Percentiles rank a stretch among this genome's conserved stretches.
These are phyloP conservation scores for Bufo bufo DNA, from an alignment of 2,113 vertebrate species.

Conservation along the genomic window DNA sequence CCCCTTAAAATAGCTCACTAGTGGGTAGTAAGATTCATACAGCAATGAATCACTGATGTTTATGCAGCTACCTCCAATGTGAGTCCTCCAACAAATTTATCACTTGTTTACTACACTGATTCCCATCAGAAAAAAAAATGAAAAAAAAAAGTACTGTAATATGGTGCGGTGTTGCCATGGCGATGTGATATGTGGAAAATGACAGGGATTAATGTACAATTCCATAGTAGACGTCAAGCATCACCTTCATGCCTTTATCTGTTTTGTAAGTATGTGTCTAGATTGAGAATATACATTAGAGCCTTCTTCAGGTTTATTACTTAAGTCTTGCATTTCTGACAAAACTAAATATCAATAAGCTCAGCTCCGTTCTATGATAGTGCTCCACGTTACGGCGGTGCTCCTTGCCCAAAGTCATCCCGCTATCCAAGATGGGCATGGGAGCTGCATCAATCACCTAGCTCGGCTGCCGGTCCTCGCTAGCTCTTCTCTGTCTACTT, in stretches of 20 bases:
- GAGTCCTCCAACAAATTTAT: neutral
- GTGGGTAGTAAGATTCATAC: slow-evolving; percentile 5
- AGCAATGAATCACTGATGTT: slow-evolving; percentile 22
- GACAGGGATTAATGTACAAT: slow-evolving; percentile 14
- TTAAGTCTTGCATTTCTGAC: neutral
- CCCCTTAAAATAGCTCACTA: slow-evolving; percentile 26
- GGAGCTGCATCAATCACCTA: too few relatives aligned
- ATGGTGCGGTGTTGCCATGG: neutral
- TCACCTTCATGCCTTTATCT: slow-evolving; percentile 10
- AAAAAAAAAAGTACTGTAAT: neutral
- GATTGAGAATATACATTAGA: neutral
- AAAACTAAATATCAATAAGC: too few relatives aligned
- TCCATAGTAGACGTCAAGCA: neutral
- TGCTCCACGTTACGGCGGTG: too few relatives aligned
- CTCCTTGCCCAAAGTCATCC: too few relatives aligned
- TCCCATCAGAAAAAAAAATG: neutral
- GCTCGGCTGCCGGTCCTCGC: too few relatives aligned
- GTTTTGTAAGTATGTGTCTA: neutral
- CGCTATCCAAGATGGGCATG: too few relatives aligned
- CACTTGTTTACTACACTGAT: slow-evolving; percentile 12
- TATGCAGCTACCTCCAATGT: slow-evolving; percentile 18
- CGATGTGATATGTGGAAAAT: neutral
- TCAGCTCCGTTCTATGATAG: too few relatives aligned
- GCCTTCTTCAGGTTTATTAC: neutral
- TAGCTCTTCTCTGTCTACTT: too few relatives aligned